Base-by-base conservation (phyloP, 2,113 vertebrate genomes). In the Rhynchomys soricoides region DNA sequence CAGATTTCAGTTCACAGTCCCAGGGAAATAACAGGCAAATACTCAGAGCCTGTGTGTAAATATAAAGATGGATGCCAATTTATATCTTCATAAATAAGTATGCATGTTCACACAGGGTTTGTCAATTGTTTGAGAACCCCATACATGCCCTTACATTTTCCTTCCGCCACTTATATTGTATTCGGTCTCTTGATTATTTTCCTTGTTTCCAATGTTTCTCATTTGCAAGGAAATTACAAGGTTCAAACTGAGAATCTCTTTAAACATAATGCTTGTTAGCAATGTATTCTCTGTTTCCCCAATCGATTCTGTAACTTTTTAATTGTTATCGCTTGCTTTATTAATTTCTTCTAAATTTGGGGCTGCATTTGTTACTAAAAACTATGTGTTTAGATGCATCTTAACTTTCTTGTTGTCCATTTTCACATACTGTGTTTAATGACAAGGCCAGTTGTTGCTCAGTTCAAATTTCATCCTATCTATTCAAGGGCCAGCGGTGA, bases 151-250 rank as follows among this genome's bases (percentile, higher is more conserved):
- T 90, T 45, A 19, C 5, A 15, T 74, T 89, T 94, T 13, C 17
- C 50, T 95, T 12, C 34, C 17, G 77, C 68, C 71, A 73, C 24
- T 94, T 75, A 66, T 57, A 77, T 37, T 48, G 48, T 40, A 26
- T 86, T 78, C 22, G 40, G 62, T 50, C 40, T 40, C 34, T 8
- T 29, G 59, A 22, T 66, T 24, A 52, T 48, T 88, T 94, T 75
- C 37, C 75, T 82, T n/a, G n/a, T n/a, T 48, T 74, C 40, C 50
- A 78, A 64, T 73, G 24, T 83, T 66, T 19, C 29, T 93, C 13
- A 71, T 37, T 52, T 37, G 68, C 37, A 73, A 73, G 45, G 31
- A 97, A 45, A 45, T 89, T 90, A 48, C 77, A 43, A 82, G 29
- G 31, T 45, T 93, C 8, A 31, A 73, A 88, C 17, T 24, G 26